phyloP scores from a whole-genome alignment of 2,113 vertebrate genomes.

The Rhea pennata region DNA sequence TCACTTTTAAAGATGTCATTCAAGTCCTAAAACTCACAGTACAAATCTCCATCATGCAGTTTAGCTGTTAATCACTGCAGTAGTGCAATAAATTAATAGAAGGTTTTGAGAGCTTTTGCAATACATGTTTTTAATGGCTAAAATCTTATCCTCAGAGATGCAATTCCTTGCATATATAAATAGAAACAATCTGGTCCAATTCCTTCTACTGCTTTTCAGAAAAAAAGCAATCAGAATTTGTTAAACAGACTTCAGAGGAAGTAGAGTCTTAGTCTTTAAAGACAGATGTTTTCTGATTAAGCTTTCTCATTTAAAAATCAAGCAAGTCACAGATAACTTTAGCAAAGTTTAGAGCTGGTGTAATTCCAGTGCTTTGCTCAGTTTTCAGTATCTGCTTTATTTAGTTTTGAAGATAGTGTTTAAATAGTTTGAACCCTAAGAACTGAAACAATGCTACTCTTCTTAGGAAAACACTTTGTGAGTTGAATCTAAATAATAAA shows the following conservation, averaged over 20 bases:
- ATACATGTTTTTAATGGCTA: conserved; percentile 2
- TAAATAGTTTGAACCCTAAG: not conserved
- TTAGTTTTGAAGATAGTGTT: not conserved
- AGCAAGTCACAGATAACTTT: conserved; percentile 16
- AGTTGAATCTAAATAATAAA: not conserved
- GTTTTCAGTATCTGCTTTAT: not conserved
- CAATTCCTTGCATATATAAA: conserved; percentile 45
- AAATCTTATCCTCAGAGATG: conserved; percentile 20
- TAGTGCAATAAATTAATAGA: conserved; percentile 10
- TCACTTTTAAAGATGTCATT: not conserved
- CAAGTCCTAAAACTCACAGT: not conserved
- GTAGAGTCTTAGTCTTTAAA: not conserved
- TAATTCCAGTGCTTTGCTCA: not conserved
- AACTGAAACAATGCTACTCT: not conserved
- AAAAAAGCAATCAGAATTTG: conserved; percentile 56
- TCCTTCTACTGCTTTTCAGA: conserved; percentile 35
- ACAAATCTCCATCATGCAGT: not conserved
- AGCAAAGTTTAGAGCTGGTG: not conserved
- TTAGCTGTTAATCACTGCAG: not conserved
- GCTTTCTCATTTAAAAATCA: conserved; percentile 27
- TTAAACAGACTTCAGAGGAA: conserved; percentile 40
- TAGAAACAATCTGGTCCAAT: conserved; percentile 55
- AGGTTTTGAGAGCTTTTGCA: conserved; percentile 5
- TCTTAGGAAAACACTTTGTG: not conserved
- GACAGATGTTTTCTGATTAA: conserved; percentile 65